Conservation (phyloP, 2,113 vertebrate genomes). For the Oreochromis spilurus region DNA sequence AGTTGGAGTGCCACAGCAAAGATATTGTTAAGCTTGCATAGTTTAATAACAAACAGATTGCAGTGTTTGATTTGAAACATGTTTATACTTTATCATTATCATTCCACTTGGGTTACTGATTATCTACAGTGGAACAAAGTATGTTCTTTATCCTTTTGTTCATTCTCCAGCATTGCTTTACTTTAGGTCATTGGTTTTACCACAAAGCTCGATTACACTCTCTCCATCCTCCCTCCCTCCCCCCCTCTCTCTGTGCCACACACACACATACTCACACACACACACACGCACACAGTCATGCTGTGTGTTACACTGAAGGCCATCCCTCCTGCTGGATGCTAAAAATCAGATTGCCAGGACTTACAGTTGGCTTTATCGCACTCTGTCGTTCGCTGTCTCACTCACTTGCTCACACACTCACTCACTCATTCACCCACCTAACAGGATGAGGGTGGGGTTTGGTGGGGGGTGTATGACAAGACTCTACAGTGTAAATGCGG, state of each 20-base stretch:
- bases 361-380: background rate
- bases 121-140: background rate
- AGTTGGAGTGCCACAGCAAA: background rate
- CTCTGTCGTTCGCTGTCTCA: background rate
- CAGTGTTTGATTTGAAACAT: background rate
- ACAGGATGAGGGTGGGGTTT: constrained; percentile 18
- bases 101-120: background rate
- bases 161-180: background rate
- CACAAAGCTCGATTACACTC: background rate
- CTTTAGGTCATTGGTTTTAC: background rate
- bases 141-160: background rate
- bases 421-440: constrained; percentile 14
- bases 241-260: fast-evolving
- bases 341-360: constrained; percentile 14
- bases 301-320: constrained; percentile 32
- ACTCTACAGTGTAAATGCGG: background rate
- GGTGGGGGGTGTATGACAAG: background rate
- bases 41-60: background rate
- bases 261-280: background rate
- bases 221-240: background rate
- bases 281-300: background rate
- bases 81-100: background rate
- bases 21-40: background rate
- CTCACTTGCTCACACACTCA: background rate
- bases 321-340: constrained; percentile 22